Evolutionary conservation across 1,140 invertebrate genomes (phyloP).

Genomic region (Caenorhabditis inopinata): DNA sequence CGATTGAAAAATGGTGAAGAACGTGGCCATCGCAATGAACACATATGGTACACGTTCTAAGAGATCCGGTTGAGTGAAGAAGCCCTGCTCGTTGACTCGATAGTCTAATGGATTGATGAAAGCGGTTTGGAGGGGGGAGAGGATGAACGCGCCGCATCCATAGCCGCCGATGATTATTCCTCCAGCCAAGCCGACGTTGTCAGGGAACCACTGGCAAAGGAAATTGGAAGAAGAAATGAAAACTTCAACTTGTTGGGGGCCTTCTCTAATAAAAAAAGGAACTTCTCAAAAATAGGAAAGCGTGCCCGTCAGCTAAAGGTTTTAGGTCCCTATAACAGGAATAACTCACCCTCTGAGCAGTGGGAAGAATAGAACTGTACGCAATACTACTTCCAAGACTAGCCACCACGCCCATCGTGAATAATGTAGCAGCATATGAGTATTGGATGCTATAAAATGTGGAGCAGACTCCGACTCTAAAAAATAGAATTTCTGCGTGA

Average conservation of each 20-base stretch:
- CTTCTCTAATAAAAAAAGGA: no score
- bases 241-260: no score
- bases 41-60: slow-evolving; percentile 47
- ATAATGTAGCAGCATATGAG: slow-evolving; percentile 35
- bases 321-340: no score
- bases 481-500: no score
- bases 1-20: slow-evolving; percentile 44
- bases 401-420: slow-evolving; percentile 41
- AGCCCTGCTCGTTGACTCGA: slow-evolving; percentile 44
- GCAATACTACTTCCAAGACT: slow-evolving; percentile 43
- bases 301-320: no score
- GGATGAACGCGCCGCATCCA: slow-evolving; percentile 48
- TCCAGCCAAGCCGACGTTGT: slow-evolving; percentile 45
- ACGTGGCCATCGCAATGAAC: slow-evolving; percentile 44
- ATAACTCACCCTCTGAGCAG: slow-evolving; percentile 44
- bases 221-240: neutral
- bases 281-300: no score
- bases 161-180: slow-evolving; percentile 48
- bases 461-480: slow-evolving; percentile 29
- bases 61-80: slow-evolving; percentile 49
- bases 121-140: slow-evolving; percentile 42
- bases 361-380: slow-evolving; percentile 47
- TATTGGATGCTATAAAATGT: slow-evolving; percentile 43
- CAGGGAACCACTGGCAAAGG: slow-evolving; percentile 42
- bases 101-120: slow-evolving; percentile 49